Evolutionary conservation across 2,113 vertebrate genomes (phyloP), one percentile per base, ranked within the genome.

Genomic region (Sceloporus tristichus): DNA sequence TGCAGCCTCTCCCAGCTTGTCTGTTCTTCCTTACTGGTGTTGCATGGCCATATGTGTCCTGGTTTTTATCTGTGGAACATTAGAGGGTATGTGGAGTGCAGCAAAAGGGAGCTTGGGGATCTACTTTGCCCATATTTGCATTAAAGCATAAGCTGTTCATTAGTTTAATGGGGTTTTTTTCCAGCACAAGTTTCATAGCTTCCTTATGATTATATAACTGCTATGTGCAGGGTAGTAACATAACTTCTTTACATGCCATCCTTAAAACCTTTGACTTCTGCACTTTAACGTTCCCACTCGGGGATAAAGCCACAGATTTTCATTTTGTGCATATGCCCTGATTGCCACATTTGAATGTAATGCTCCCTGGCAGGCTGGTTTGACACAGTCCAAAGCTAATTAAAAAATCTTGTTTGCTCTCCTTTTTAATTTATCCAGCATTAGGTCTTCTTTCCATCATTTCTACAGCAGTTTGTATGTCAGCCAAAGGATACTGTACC

Each of bases 321-420:
- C 16, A 2, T 48, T 48, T 75, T 9, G 54, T 18, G 59, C 59
- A 77, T 14, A 0, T 62, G 25, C 3, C 83, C 0, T 0, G 14
- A 79, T 62, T 73, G 0, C 68, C 2, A 66, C 65, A 85, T 13
- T 48, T 86, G 85, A 14, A 0, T 0, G 2, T 78, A 80, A 82
- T 68, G 53, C 10, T 90, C 59, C 80, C 5, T 78, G 59, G 8
- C 90, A 78, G 80, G 85, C 88, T 89, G 40, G n/a, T 65, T 84
- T 62, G 56, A 79, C 42, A 73, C 27, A 42, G 34, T 86, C 87
- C 62, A 78, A 88, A 83, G 78, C 54, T 86, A 79, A 54, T 75
- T 85, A 88, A 71, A 19, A 54, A 62, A 74, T 84, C 71, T 38
- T 88, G 25, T 88, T 85, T 66, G 21, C 56, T 70, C 82, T 91